Conservation (phyloP, 2,888 invertebrate genomes). For the Dermolepida albohirtum region DNA sequence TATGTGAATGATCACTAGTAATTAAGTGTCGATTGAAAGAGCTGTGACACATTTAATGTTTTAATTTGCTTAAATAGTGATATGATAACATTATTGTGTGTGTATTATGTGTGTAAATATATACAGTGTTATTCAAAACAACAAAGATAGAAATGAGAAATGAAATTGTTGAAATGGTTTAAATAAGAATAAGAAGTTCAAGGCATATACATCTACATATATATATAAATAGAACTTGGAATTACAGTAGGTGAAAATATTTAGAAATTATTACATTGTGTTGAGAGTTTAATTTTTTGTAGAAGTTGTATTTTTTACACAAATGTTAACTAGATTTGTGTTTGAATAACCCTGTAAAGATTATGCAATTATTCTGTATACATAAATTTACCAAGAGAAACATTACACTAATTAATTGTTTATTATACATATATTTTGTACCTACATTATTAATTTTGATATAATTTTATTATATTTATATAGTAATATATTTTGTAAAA, state of each 20-base stretch:
- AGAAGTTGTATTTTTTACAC: too few species aligned
- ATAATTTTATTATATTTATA: constrained; percentile 11
- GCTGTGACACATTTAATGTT: constrained; percentile 5
- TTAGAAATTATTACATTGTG: not conserved
- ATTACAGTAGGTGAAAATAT: too few species aligned
- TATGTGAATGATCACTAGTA: constrained; percentile 2
- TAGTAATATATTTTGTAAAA: constrained; percentile 2
- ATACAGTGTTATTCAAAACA: constrained; percentile 3
- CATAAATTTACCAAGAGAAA: too few species aligned
- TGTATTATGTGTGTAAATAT: constrained; percentile 4
- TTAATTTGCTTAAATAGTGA: not conserved
- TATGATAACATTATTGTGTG: not conserved
- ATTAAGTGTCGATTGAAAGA: constrained; percentile 19
- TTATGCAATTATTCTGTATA: too few species aligned
- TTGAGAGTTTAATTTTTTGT: not conserved
- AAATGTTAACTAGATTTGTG: not conserved
- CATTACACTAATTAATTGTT: too few species aligned
- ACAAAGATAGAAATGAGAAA: not conserved
- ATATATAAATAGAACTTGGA: too few species aligned
- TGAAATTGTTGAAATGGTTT: too few species aligned
- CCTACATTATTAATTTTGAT: constrained; percentile 11
- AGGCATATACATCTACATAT: too few species aligned
- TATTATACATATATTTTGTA: constrained; percentile 16
- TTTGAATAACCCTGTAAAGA: too few species aligned
- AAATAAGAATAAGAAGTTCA: too few species aligned